Evolutionary conservation across 2,888 invertebrate genomes (phyloP), one percentile per base, ranked within the genome.

Genomic region (Cyaniris semiargus): DNA sequence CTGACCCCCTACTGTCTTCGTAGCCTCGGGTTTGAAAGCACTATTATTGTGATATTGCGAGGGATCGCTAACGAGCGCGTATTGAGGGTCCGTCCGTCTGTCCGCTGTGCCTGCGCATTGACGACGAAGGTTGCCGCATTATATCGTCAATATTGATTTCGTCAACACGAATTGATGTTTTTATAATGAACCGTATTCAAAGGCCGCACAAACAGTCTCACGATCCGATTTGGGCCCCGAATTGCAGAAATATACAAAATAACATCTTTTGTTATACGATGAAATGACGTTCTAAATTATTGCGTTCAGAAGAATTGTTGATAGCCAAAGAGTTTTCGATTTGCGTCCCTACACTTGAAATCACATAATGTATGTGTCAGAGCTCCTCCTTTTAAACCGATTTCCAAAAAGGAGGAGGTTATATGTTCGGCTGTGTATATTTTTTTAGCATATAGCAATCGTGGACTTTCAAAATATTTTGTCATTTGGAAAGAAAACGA

Each of bases 141-240:
- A 60, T 60, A 60, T 23, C 60, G 60, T 60, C 60, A 60, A 60
- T 60, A 60, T 60, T 60, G 60, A 60, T 60, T 60, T 60, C 60
- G 23, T 60, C 60, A 60, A 60, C 60, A 60, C 60, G 60, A 60
- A 60, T 60, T 60, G 60, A 60, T 60, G 23, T 60, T 60, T 60
- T 60, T 23, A 60, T 60, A 60, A 60, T 27, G 60, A 60, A 60
- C 10, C 60, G 60, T 60, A 60, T 60, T 60, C 60, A 60, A 60
- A 60, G 60, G 60, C 60, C 60, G 60, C 60, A 60, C 60, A 60
- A 60, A 60, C 27, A 60, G 23, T 60, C 60, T 60, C 60, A 60
- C 60, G 60, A 60, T 60, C 60, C 60, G 60, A 60, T 60, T 60
- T 23, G 13, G 23, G 60, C 5, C 60, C 60, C 60, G 60, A 60